phyloP scores from a whole-genome alignment of 2,888 invertebrate genomes.

The Yponomeuta malinellus region DNA sequence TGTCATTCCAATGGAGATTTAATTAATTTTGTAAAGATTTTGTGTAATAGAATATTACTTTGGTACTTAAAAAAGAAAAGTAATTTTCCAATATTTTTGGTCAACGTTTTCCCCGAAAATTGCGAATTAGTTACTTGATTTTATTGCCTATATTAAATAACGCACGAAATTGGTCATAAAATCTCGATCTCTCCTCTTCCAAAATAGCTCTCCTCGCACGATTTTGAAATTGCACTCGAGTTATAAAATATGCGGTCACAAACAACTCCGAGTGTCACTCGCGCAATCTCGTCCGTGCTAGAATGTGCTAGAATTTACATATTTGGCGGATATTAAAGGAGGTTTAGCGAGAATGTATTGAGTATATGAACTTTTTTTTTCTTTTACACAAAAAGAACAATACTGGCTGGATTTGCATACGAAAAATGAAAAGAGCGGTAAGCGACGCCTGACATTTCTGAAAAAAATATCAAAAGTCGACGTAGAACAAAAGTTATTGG shows the following conservation, averaged over 20 bases:
- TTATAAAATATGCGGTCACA: background rate
- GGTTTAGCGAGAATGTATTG: background rate
- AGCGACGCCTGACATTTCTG: no score
- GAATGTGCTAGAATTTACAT: constrained; percentile 1
- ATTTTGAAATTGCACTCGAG: background rate
- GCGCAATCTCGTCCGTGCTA: background rate
- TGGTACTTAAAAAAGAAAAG: no score
- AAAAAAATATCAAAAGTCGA: no score
- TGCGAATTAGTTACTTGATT: no score
- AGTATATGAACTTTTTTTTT: background rate
- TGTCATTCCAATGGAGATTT: no score
- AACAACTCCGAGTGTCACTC: background rate
- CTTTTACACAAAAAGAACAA: background rate
- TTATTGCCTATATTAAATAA: no score
- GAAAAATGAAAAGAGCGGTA: background rate
- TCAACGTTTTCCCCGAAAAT: no score
- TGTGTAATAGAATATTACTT: no score
- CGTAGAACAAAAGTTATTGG: no score
- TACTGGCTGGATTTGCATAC: background rate
- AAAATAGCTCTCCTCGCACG: background rate
- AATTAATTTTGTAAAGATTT: no score
- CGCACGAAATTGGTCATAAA: no score
- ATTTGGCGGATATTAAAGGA: background rate
- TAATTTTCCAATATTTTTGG: no score
- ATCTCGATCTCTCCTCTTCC: background rate